A percentile compares a stretch with the other conserved stretches of the same genome.
Evolutionary conservation across 2,113 vertebrate genomes (phyloP).

Genomic region (Dicaeum eximium): DNA sequence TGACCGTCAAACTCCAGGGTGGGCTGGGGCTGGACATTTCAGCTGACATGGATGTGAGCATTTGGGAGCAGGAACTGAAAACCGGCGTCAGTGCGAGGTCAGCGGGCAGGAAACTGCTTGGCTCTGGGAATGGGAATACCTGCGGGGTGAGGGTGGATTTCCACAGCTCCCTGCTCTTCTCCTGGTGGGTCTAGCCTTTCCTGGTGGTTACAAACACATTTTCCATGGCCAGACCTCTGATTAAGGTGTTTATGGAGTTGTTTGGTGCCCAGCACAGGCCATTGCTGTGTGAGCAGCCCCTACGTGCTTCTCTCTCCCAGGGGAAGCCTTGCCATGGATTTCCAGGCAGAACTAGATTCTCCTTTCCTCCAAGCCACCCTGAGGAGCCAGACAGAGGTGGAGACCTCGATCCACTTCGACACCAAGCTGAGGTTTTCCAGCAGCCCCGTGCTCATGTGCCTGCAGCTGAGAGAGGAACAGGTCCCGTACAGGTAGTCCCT

Average conservation of each 20-base stretch:
- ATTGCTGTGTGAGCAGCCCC: accelerated
- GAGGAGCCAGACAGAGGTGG: slow-evolving; percentile 43
- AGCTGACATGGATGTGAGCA: slow-evolving; percentile 30
- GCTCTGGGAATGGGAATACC: not conserved
- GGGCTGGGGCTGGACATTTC: slow-evolving; percentile 69
- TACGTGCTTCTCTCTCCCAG: not conserved
- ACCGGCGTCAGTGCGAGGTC: slow-evolving; percentile 45
- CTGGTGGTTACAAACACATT: not conserved
- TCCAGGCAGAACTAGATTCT: slow-evolving; percentile 50
- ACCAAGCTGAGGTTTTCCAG: slow-evolving; percentile 19
- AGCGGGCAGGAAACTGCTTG: not conserved
- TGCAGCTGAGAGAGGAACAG: slow-evolving; percentile 54
- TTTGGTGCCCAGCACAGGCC: not conserved
- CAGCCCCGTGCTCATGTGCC: slow-evolving; percentile 46
- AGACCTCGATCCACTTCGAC: slow-evolving; percentile 20
- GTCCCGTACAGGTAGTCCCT: slow-evolving; percentile 45
- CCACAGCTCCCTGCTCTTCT: not conserved
- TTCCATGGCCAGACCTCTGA: not conserved
- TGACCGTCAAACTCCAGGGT: slow-evolving; percentile 25
- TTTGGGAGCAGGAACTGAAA: slow-evolving; percentile 69
- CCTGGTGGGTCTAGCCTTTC: not conserved
- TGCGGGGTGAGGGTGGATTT: accelerated
- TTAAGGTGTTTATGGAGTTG: not conserved
- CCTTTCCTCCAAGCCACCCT: slow-evolving; percentile 45
- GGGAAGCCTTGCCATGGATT: slow-evolving; percentile 50